Evolutionary conservation across 1,140 invertebrate species (phyloP), one percentile per base, ranked within the genome.

Genomic region (Phymorhynchus buccinoides): DNA sequence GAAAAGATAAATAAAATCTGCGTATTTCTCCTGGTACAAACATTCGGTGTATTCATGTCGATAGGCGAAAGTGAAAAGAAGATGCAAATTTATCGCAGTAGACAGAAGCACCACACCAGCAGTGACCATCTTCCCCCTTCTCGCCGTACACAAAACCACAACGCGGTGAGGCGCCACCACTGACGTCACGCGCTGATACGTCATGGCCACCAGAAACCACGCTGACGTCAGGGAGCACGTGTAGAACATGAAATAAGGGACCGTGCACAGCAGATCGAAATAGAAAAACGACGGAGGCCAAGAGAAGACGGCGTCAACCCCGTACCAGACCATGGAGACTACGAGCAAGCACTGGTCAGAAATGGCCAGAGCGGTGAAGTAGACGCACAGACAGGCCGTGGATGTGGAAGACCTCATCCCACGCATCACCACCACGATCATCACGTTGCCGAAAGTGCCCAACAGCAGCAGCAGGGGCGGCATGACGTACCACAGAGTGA

Each of bases 401-500:
- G 73, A 77, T 22, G 35, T 9, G 73, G n/a, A 30, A 39, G 12
- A 39, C 41, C 73, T 77, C 73, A 77, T 77, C 41, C 27, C 41
- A 30, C 73, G 32, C 35, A 77, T 22, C 35, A 77, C 41, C 12
- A 41, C 73, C 22, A 77, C 39, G 48, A 52, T 52, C 79, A 80
- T 52, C 22, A 48, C 79, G 48, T 80, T 80, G 16, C 79, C 79
- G 12, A 80, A 80, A 62, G 79, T 62, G n/a, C 79, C 79, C 0
- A 30, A 32, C 41, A 62, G 16, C n/a, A 80, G 32, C 9, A 75
- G 32, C 22, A 75, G 32, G 16, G 71, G 71, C 3, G 71, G 71
- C 32, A 75, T n/a, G 9, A 35, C 30, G 0, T 22, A 12, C 44
- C 44, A 80, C 32, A 80, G 44, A 27, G 48, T 52, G 48, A 52